These are phyloP conservation scores for Limnephilus marmoratus DNA, from an alignment of 2,888 invertebrate genomes.

Conservation along the genomic window DNA sequence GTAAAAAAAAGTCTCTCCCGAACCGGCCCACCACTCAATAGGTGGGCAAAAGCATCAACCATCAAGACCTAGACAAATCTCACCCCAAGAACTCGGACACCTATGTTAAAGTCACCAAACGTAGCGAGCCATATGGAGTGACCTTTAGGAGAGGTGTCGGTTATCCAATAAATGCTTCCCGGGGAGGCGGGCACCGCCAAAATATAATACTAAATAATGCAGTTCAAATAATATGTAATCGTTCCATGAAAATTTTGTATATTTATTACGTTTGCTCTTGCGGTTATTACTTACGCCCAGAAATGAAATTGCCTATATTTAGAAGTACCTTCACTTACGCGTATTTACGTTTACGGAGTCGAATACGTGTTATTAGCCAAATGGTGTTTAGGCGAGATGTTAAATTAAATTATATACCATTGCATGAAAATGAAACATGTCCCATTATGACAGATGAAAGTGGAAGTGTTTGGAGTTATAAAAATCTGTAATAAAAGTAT, in stretches of 20 bases:
- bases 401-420: neutral
- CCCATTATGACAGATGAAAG: neutral
- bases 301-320: neutral
- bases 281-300: neutral
- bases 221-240: neutral
- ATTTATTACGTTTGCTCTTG: slow-evolving; percentile 2
- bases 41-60: too few relatives aligned
- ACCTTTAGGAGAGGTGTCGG: too few relatives aligned
- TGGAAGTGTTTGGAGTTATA: neutral
- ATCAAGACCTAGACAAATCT: too few relatives aligned
- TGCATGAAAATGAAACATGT: neutral
- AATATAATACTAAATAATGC: neutral
- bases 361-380: neutral
- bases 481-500: neutral
- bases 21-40: too few relatives aligned
- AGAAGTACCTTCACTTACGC: neutral
- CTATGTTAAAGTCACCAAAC: too few relatives aligned
- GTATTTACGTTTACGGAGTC: neutral
- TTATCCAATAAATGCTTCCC: too few relatives aligned
- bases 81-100: too few relatives aligned
- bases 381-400: neutral
- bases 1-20: too few relatives aligned
- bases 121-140: too few relatives aligned
- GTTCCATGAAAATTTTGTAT: neutral
- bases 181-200: too few relatives aligned